These are phyloP conservation scores for Procambarus clarkii DNA, from an alignment of 1,140 invertebrate genomes.

Conservation along the genomic window DNA sequence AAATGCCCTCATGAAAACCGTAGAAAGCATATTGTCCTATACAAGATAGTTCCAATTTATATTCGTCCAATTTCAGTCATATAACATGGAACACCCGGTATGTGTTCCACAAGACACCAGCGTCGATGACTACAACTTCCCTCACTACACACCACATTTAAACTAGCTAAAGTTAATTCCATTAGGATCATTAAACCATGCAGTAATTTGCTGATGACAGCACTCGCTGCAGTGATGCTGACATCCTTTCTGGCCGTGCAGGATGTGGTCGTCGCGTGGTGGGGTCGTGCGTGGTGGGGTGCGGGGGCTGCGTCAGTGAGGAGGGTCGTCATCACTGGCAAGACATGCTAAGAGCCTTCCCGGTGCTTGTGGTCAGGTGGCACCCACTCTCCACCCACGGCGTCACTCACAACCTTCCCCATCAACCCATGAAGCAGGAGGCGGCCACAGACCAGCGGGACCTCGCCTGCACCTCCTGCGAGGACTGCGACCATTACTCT, in stretches of 20 bases:
- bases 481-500: neutral
- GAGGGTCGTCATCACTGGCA: conserved; percentile 56
- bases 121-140: no score
- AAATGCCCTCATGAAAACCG: no score
- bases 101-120: no score
- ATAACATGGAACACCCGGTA: no score
- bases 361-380: conserved; percentile 24
- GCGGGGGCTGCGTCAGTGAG: conserved; percentile 47
- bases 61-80: no score
- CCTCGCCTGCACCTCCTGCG: neutral
- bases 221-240: no score
- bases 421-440: neutral
- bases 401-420: neutral
- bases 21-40: no score
- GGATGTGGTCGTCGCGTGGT: conserved; percentile 54
- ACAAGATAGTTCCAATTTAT: no score
- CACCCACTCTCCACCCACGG: conserved; percentile 32
- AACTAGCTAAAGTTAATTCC: no score
- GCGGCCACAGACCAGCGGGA: neutral
- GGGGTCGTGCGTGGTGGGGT: conserved; percentile 53
- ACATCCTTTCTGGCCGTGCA: neutral
- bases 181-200: no score
- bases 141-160: no score
- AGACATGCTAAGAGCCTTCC: conserved; percentile 47
- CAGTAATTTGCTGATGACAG: no score